Evolutionary conservation across 2,888 invertebrate species (phyloP).

Genomic region (Nephrotoma appendiculata): DNA sequence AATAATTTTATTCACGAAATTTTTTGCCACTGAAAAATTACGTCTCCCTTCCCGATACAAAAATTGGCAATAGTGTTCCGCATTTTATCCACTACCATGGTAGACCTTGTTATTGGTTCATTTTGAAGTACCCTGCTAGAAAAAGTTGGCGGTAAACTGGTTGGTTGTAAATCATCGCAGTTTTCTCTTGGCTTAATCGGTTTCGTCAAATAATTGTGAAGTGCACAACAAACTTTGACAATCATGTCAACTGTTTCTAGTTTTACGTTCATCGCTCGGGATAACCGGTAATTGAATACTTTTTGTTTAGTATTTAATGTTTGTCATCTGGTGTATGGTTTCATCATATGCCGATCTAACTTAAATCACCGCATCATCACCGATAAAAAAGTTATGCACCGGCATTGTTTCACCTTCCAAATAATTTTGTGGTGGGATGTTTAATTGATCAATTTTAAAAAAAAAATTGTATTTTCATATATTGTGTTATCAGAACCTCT

Average conservation of each 20-base stretch:
- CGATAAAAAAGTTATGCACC: conserved; percentile 9
- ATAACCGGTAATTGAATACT: conserved; percentile 6
- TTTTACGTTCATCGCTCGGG: conserved; percentile 4
- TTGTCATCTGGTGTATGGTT: conserved; percentile 8
- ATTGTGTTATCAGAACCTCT: conserved; percentile 11
- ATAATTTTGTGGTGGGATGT: conserved; percentile 7
- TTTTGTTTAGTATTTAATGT: too few relatives aligned
- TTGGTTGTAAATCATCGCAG: too few relatives aligned
- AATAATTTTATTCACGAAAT: neutral
- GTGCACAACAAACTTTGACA: too few relatives aligned
- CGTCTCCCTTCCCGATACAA: too few relatives aligned
- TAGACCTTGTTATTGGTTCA: neutral
- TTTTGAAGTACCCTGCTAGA: neutral
- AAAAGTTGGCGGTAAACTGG: neutral
- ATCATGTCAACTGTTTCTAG: too few relatives aligned
- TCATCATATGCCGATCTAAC: conserved; percentile 10
- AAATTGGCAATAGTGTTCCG: neutral
- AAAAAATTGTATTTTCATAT: neutral
- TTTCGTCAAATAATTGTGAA: too few relatives aligned
- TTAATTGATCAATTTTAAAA: neutral
- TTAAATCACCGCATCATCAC: conserved; percentile 12
- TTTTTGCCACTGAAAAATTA: neutral
- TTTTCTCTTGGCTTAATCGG: too few relatives aligned
- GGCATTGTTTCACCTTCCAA: conserved; percentile 4
- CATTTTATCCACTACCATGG: neutral